These are phyloP conservation scores for Saccostrea cuccullata DNA, from an alignment of 1,140 invertebrate species.

Conservation along the genomic window DNA sequence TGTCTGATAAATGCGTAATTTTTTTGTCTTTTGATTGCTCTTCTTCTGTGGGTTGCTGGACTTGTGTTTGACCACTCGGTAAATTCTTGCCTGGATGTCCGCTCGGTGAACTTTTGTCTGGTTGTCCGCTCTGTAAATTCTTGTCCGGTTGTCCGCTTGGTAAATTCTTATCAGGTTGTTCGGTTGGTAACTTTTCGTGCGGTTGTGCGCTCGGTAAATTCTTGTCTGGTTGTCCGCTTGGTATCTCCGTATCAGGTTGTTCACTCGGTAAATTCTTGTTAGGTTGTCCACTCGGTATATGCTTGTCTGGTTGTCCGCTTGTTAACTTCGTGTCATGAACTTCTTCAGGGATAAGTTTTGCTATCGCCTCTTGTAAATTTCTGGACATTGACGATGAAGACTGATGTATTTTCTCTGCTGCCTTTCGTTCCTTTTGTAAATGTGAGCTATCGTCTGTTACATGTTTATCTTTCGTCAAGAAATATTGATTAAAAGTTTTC, in stretches of 20 bases:
- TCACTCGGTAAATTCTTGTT: too few species aligned
- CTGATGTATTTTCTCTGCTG: background rate
- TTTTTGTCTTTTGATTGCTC: background rate
- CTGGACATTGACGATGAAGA: too few species aligned
- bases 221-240: too few species aligned
- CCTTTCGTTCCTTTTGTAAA: background rate
- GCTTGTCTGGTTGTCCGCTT: too few species aligned
- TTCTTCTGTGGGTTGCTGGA: background rate
- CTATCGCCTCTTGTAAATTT: background rate
- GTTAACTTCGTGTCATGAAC: too few species aligned
- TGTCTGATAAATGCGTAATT: constrained; percentile 5
- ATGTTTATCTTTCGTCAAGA: background rate
- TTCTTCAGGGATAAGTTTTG: background rate
- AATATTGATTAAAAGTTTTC: background rate
- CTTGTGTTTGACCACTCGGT: background rate
- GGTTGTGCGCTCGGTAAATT: too few species aligned
- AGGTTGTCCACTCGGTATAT: too few species aligned
- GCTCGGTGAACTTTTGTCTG: background rate
- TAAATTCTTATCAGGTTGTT: too few species aligned
- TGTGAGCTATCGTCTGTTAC: background rate
- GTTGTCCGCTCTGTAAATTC: background rate
- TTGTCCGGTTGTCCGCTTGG: too few species aligned
- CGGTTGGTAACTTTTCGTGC: too few species aligned
- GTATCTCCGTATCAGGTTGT: too few species aligned
- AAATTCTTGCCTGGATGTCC: background rate